Base-by-base conservation (phyloP, 2,888 invertebrate genomes). In the Archaeoteleia sp. region DNA sequence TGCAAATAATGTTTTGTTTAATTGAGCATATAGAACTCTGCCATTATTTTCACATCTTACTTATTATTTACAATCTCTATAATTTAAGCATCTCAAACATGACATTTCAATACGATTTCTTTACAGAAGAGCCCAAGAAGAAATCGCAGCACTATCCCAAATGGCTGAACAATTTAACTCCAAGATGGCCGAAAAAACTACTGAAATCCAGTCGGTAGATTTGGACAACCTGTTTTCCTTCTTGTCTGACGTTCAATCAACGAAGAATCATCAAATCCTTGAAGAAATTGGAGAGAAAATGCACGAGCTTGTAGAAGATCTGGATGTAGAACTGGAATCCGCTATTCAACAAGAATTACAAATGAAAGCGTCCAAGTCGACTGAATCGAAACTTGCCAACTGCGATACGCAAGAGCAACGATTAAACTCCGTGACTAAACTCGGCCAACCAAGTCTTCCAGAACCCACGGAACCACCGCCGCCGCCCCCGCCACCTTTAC, bases 181-280 rank as follows among this genome's bases (percentile, higher is more conserved):
- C 0, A 89, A 90, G 68, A 85, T 91, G 74, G 86, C 87, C n/a
- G n/a, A n/a, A n/a, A n/a, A n/a, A 1, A 84, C 83, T 45, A 68
- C 87, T 63, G 81, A 87, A 76, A 70, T 91, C 5, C 94, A 94
- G 78, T 92, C 93, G 0, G 93, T 95, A 0, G 95, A 95, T 82
- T 86, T 96, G 77, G 96, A 96, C 85, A 95, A 95, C 85, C 87
- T 96, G 76, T 96, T 96, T 86, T 95, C 95, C 58, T 96, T 96
- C 86, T 87, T 96, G 13, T 94, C 94, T 0, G 95, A 95, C 75
- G 92, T 93, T 39, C 87, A 87, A 37, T 89, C 84, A 79, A 88
- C 87, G 8, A 89, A 88, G 76, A 88, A 89, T 70, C 91, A 91
- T 70, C 89, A 90, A 40, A 86, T 91, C 10, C 91, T 95, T 51